A percentile compares a stretch with the other conserved stretches of the same genome.
Evolutionary conservation across 2,797 vertebrate genomes (phyloP).

Genomic region (Bryconaethiops microstoma): DNA sequence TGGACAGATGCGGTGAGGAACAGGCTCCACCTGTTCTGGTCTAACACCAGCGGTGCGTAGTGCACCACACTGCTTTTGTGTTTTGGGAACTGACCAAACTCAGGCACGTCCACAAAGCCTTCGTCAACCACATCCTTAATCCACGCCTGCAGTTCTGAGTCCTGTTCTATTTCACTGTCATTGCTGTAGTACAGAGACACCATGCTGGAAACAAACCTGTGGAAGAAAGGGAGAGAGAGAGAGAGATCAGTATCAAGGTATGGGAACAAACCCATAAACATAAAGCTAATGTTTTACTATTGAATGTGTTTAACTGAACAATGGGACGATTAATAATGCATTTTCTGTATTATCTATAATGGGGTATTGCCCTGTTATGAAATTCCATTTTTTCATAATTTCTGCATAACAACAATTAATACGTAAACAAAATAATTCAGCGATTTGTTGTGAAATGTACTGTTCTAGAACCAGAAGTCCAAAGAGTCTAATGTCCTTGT

Average conservation of each 20-base stretch:
- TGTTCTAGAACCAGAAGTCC: neutral
- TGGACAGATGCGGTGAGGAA: neutral
- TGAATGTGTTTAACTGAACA: neutral
- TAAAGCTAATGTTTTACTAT: neutral
- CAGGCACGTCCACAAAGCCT: constrained; percentile 70
- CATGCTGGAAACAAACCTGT: constrained; percentile 72
- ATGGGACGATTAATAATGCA: neutral
- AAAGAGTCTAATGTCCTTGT: neutral
- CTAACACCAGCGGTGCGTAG: neutral
- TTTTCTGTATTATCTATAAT: neutral
- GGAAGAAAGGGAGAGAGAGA: constrained; percentile 7
- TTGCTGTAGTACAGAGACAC: constrained; percentile 69
- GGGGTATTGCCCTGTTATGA: too few relatives aligned
- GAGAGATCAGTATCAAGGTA: neutral
- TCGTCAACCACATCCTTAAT: constrained; percentile 70
- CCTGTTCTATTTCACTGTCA: constrained; percentile 69
- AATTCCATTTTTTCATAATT: too few relatives aligned
- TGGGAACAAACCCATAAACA: neutral
- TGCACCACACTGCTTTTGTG: neutral
- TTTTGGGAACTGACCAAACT: constrained; percentile 66
- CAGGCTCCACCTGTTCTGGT: neutral
- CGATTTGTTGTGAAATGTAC: too few relatives aligned
- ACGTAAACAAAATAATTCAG: too few relatives aligned
- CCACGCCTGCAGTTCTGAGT: constrained; percentile 76
- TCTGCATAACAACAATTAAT: too few relatives aligned